phyloP scores from a whole-genome alignment of 23 tunicate genomes.

The Trididemnum clinides region DNA sequence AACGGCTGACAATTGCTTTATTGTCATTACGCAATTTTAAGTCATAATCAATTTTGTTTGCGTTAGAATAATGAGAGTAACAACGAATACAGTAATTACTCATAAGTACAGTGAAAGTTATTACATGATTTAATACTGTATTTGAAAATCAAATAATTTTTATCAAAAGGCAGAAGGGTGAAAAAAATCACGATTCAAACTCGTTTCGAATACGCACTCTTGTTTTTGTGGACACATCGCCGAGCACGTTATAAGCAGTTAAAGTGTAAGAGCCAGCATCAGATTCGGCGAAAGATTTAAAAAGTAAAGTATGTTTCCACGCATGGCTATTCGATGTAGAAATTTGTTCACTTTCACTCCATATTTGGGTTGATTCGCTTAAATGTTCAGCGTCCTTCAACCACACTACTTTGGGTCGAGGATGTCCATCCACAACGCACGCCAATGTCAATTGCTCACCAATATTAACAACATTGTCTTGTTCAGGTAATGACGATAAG shows the following conservation, averaged over 20 bases:
- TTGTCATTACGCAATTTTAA: no score
- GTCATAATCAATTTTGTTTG: no score
- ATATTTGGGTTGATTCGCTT: not conserved
- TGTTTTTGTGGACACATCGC: slow-evolving; percentile 41
- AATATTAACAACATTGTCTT: slow-evolving; percentile 3
- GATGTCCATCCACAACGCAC: slow-evolving; percentile 66
- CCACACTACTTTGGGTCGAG: slow-evolving; percentile 75
- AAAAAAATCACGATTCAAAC: no score
- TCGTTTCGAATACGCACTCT: not conserved
- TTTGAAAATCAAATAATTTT: no score
- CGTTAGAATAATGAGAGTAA: no score
- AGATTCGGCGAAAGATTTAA: not conserved
- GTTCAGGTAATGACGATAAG: slow-evolving; percentile 9
- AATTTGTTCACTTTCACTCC: slow-evolving; percentile 19
- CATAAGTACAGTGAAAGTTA: no score
- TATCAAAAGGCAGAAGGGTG: no score
- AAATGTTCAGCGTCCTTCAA: slow-evolving; percentile 68
- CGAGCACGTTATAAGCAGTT: slow-evolving; percentile 66
- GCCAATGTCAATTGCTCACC: slow-evolving; percentile 40
- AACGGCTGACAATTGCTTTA: no score
- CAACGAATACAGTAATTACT: no score
- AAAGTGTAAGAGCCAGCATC: slow-evolving; percentile 67
- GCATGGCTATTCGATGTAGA: not conserved
- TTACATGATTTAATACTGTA: no score
- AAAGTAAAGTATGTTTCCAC: not conserved